Conservation (phyloP, 2,888 invertebrate genomes). For the Diploptera punctata region DNA sequence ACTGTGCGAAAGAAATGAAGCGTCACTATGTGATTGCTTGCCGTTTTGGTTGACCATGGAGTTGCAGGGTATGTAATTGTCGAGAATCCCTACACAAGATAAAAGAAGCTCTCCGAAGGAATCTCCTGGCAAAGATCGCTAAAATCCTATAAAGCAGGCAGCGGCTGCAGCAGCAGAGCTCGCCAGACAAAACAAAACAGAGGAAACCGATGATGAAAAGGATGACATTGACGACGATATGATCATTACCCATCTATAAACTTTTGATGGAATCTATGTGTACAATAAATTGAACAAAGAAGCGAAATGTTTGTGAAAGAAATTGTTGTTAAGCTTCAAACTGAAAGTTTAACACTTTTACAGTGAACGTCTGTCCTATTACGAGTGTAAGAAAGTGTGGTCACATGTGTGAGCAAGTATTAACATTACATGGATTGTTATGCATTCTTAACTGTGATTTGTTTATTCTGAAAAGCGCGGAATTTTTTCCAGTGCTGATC, state of each 20-base stretch:
- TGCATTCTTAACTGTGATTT: too few relatives aligned
- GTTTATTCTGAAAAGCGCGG: too few relatives aligned
- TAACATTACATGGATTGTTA: too few relatives aligned
- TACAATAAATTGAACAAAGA: background rate
- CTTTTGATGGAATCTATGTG: background rate
- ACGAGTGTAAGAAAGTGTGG: too few relatives aligned
- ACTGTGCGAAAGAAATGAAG: slow-evolving; percentile 88
- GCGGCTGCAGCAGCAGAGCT: slow-evolving; percentile 71
- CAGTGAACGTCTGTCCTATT: too few relatives aligned
- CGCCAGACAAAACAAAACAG: slow-evolving; percentile 54
- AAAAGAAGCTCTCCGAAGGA: slow-evolving; percentile 79
- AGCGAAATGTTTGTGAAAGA: background rate
- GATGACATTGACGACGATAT: slow-evolving; percentile 90
- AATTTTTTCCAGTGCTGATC: too few relatives aligned
- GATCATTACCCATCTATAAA: slow-evolving; percentile 81
- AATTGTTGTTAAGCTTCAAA: too few relatives aligned
- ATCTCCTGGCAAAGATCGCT: slow-evolving; percentile 72
- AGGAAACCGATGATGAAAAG: slow-evolving; percentile 86
- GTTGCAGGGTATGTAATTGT: slow-evolving; percentile 80
- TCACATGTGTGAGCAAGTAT: too few relatives aligned
- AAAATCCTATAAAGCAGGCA: too few relatives aligned
- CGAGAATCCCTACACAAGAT: slow-evolving; percentile 82
- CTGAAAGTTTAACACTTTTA: too few relatives aligned
- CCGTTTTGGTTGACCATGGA: too few relatives aligned
- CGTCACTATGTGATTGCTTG: slow-evolving; percentile 78